Evolutionary conservation across 2,888 invertebrate species (phyloP).

Genomic region (Rhyacophila evoluta): DNA sequence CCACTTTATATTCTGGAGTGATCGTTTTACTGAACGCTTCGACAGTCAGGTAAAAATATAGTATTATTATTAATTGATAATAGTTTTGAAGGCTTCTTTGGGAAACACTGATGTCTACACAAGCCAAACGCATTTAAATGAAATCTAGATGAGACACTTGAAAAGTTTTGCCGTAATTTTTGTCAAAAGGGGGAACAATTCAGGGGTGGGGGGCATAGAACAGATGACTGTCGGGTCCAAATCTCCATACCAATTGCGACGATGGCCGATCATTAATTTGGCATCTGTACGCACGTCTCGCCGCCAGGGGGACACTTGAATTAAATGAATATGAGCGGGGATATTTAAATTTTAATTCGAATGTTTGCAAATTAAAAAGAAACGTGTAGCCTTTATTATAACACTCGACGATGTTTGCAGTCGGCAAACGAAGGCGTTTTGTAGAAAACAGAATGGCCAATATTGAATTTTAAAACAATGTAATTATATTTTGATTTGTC

Average conservation of each 20-base stretch:
- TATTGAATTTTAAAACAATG: slow-evolving; percentile 25
- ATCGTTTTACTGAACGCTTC: too few species aligned
- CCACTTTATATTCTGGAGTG: too few species aligned
- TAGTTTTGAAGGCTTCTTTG: too few species aligned
- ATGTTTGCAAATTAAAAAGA: slow-evolving; percentile 29
- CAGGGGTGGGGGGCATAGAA: not conserved
- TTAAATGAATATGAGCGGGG: slow-evolving; percentile 32
- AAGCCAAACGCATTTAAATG: slow-evolving; percentile 28
- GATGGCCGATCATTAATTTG: slow-evolving; percentile 32
- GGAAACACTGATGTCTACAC: slow-evolving; percentile 15
- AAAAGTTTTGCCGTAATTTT: slow-evolving; percentile 42
- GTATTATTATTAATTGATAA: too few species aligned
- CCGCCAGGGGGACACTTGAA: slow-evolving; percentile 25
- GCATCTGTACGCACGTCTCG: not conserved
- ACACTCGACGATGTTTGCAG: not conserved
- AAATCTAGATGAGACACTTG: slow-evolving; percentile 39
- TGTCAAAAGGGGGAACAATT: not conserved
- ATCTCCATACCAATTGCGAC: slow-evolving; percentile 26
- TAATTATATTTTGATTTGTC: slow-evolving; percentile 21
- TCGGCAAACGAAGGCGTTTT: not conserved
- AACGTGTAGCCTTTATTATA: not conserved
- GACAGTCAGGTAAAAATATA: too few species aligned
- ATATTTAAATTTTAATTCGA: slow-evolving; percentile 27
- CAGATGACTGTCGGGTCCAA: slow-evolving; percentile 3
- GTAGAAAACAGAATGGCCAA: not conserved